Base-by-base conservation (phyloP, 2,797 vertebrate species). In the Tragelaphus oryx region DNA sequence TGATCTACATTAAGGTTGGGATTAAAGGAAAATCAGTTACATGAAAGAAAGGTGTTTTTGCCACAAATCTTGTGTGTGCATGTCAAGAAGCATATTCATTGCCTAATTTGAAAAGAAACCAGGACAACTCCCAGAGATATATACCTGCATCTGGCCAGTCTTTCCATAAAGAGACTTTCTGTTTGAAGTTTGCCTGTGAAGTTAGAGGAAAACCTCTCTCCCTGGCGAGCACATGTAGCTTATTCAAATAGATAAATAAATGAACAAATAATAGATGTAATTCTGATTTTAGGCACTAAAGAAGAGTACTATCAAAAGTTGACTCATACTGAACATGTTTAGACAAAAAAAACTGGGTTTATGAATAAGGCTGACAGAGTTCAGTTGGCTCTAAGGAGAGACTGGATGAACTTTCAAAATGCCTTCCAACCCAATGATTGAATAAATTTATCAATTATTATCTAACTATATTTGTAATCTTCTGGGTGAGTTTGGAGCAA, bases 11-110 rank as follows among this genome's bases (percentile, higher is more conserved):
- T 97, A 97, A 97, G 52, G 82, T 80, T 97, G 95, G 96, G 95
- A 98, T 98, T 98, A 98, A 98, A 98, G 98, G 97, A 97, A 98
- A 98, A 97, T 87, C 95, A 98, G 97, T 98, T 98, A 98, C 96
- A 97, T 95, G 94, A 96, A 98, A 98, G 96, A 98, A 98, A 98
- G 96, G 93, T 97, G 97, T 97, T 98, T 98, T 98, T 98, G 92
- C 96, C 95, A 95, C 95, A 97, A 95, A 97, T 98, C 96, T 94
- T 98, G 96, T 95, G 95, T 97, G 95, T 96, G 92, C 52, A 82
- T 96, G 98, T 98, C 97, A 98, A 97, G 89, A 97, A 97, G 95
- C 97, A 90, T 96, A 96, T 97, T 97, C 98, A 95, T 83, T 95
- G 89, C 94, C 84, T 97, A 97, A 97, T 98, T 98, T 96, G 97